These are phyloP conservation scores for Neelides sp. DNA, from an alignment of 1,140 invertebrate species.

Conservation along the genomic window DNA sequence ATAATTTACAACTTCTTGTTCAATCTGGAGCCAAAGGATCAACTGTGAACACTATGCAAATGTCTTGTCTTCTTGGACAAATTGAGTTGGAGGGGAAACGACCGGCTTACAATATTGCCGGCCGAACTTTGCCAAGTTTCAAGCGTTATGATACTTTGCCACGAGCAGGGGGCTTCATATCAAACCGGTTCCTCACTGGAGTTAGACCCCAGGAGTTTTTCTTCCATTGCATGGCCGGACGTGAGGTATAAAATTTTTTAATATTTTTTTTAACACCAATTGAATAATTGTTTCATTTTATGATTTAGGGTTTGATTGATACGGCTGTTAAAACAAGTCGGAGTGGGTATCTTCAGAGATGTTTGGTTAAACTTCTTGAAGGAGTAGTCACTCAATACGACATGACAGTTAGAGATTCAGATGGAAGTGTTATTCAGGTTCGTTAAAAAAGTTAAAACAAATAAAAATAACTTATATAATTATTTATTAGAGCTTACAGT, in stretches of 20 bases:
- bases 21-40: constrained; percentile 97
- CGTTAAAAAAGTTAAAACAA: not conserved
- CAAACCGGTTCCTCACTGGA: constrained; percentile 90
- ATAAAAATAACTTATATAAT: not conserved
- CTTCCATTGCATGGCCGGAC: constrained; percentile 99
- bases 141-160: constrained; percentile 78
- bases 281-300: too few species aligned
- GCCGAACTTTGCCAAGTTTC: constrained; percentile 85
- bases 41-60: constrained; percentile 91
- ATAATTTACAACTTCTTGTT: constrained; percentile 96
- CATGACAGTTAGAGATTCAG: constrained; percentile 84
- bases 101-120: constrained; percentile 86
- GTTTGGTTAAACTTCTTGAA: constrained; percentile 95
- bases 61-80: constrained; percentile 90
- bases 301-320: constrained; percentile 52
- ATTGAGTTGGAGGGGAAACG: constrained; percentile 97
- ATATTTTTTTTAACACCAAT: too few species aligned
- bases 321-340: constrained; percentile 78
- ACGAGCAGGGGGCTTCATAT: constrained; percentile 89
- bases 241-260: too few species aligned
- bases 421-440: constrained; percentile 78
- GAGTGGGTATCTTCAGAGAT: constrained; percentile 94
- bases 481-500: not conserved
- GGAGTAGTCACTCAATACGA: constrained; percentile 84
- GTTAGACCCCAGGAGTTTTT: constrained; percentile 96